Evolutionary conservation across 2,113 vertebrate species (phyloP).

Genomic region (Callocephalon fimbriatum): DNA sequence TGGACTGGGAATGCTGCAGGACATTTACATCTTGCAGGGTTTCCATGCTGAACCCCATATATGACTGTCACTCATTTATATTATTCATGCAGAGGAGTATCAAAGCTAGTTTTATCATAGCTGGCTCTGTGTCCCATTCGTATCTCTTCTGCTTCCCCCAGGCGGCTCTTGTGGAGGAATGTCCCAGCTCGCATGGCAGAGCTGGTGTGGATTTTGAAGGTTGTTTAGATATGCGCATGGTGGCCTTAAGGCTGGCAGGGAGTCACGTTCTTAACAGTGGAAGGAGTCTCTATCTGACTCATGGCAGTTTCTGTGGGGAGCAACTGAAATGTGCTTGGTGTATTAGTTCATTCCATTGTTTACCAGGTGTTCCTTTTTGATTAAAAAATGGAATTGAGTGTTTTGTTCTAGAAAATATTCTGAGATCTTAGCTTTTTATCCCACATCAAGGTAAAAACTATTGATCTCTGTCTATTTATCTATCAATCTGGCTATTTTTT

Average conservation of each 20-base stretch:
- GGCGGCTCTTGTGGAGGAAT: neutral
- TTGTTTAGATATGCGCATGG: accelerated
- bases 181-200: neutral
- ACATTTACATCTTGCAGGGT: neutral
- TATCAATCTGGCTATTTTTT: neutral
- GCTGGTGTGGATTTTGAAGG: neutral
- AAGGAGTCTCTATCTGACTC: neutral
- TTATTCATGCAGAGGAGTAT: neutral
- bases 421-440: neutral
- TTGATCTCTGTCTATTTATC: neutral
- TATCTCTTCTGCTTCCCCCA: neutral
- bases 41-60: accelerated
- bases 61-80: neutral
- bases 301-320: neutral
- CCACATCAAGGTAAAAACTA: neutral
- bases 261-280: neutral
- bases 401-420: neutral
- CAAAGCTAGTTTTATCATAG: neutral
- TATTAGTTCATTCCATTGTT: neutral
- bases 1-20: neutral
- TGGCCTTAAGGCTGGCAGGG: neutral
- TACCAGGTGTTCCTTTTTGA: neutral
- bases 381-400: neutral
- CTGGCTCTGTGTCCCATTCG: neutral
- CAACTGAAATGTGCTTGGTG: neutral